A percentile compares a stretch with the other conserved stretches of the same genome.
These are phyloP conservation scores for Carollia perspicillata DNA, from an alignment of 2,113 vertebrate species.

Conservation along the genomic window DNA sequence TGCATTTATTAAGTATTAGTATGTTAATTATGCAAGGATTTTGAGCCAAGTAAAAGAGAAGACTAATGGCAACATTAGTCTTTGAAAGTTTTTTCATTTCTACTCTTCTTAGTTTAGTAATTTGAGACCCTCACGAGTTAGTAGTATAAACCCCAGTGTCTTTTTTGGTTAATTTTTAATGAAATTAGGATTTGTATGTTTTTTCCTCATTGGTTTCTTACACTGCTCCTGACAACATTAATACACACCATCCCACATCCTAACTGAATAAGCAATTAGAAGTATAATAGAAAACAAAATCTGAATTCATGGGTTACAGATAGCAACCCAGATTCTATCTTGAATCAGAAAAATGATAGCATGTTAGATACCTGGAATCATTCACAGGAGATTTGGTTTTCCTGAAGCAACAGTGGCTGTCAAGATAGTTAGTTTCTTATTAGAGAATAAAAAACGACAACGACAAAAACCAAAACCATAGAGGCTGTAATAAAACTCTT, in stretches of 20 bases:
- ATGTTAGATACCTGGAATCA: not conserved
- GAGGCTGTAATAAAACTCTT: not conserved
- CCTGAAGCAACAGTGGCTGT: not conserved
- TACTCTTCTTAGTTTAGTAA: conserved; percentile 67
- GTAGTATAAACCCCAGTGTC: conserved; percentile 60
- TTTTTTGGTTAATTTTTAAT: conserved; percentile 78
- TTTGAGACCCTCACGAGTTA: conserved; percentile 39
- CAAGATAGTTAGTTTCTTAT: conserved; percentile 26
- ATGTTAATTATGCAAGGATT: conserved; percentile 85
- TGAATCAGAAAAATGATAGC: not conserved
- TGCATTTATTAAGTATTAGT: conserved; percentile 84
- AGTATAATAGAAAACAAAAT: conserved; percentile 48
- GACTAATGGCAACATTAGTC: conserved; percentile 60
- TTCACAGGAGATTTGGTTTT: conserved; percentile 3
- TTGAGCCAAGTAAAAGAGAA: conserved; percentile 79
- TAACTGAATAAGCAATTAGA: conserved; percentile 63
- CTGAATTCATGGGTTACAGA: conserved; percentile 28
- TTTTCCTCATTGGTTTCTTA: conserved; percentile 67
- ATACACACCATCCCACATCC: not conserved
- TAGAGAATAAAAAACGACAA: not conserved
- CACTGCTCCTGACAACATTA: conserved; percentile 59
- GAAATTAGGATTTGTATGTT: conserved; percentile 65
- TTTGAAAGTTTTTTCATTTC: conserved; percentile 70
- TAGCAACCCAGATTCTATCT: not conserved
- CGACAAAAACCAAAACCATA: not conserved